Conservation (phyloP, 2,113 vertebrate genomes). For the Tretioscincus oriximinensis region DNA sequence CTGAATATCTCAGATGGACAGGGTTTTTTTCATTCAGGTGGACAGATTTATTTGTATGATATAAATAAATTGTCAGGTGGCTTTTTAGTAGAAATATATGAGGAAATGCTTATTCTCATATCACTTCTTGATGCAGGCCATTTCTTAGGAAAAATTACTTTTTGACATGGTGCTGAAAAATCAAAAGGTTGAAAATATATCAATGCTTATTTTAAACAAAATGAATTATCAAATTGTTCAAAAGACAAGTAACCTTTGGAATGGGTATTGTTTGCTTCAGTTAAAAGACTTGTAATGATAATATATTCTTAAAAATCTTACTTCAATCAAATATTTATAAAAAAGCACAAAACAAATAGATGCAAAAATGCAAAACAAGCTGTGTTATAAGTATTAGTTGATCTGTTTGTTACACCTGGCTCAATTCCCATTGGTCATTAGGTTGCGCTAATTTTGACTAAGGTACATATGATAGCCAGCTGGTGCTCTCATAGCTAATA, state of each 20-base stretch:
- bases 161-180: background rate
- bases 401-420: constrained; percentile 8
- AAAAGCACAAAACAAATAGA: background rate
- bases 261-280: background rate
- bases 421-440: constrained; percentile 11
- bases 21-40: too few relatives aligned
- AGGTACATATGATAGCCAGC: constrained; percentile 15
- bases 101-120: background rate
- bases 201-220: background rate
- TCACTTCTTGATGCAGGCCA: background rate
- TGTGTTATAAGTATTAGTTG: background rate
- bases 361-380: background rate
- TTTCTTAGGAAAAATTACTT: background rate
- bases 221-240: background rate
- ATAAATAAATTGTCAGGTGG: too few relatives aligned
- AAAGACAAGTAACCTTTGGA: background rate
- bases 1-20: too few relatives aligned
- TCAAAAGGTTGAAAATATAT: background rate
- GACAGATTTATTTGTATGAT: too few relatives aligned
- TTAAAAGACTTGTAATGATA: background rate
- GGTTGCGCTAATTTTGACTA: constrained; percentile 32
- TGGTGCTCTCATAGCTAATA: constrained; percentile 11
- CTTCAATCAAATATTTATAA: background rate
- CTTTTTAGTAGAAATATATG: too few relatives aligned
- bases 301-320: background rate